Percentiles rank a stretch among this genome's conserved stretches.
These are phyloP conservation scores for Anticlea derivata DNA, from an alignment of 2,888 invertebrate species.

Conservation along the genomic window DNA sequence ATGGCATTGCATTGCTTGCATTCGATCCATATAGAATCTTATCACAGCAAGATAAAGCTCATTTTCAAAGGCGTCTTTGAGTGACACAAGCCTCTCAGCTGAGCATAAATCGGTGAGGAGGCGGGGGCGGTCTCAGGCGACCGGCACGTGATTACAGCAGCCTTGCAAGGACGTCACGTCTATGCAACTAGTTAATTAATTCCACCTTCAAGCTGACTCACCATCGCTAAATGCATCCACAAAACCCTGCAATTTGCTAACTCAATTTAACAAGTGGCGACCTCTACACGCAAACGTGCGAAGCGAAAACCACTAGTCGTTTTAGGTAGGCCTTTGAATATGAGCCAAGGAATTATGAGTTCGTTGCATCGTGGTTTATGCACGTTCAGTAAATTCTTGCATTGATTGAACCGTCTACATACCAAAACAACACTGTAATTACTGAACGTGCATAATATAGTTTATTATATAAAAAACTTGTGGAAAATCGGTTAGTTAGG, in stretches of 20 bases:
- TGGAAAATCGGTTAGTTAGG: too few species aligned
- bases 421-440: neutral
- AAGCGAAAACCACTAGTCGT: conserved; percentile 26
- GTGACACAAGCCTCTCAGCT: conserved; percentile 9
- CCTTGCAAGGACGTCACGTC: conserved; percentile 82
- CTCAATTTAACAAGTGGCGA: conserved; percentile 29
- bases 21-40: neutral
- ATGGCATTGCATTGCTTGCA: neutral
- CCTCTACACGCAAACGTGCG: conserved; percentile 35
- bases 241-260: conserved; percentile 28
- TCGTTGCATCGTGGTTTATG: conserved; percentile 34
- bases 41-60: conserved; percentile 4
- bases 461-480: too few species aligned
- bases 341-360: conserved; percentile 35
- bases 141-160: conserved; percentile 66
- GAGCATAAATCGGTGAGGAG: conserved; percentile 11
- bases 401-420: conserved; percentile 15
- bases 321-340: conserved; percentile 36
- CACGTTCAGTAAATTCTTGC: conserved; percentile 27
- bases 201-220: conserved; percentile 76
- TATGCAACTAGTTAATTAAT: conserved; percentile 77
- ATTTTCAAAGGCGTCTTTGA: conserved; percentile 1
- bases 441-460: too few species aligned
- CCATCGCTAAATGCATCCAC: conserved; percentile 38
- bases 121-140: conserved; percentile 41